Evolutionary conservation across 2,888 invertebrate genomes (phyloP).

Genomic region (Blomia tropicalis): DNA sequence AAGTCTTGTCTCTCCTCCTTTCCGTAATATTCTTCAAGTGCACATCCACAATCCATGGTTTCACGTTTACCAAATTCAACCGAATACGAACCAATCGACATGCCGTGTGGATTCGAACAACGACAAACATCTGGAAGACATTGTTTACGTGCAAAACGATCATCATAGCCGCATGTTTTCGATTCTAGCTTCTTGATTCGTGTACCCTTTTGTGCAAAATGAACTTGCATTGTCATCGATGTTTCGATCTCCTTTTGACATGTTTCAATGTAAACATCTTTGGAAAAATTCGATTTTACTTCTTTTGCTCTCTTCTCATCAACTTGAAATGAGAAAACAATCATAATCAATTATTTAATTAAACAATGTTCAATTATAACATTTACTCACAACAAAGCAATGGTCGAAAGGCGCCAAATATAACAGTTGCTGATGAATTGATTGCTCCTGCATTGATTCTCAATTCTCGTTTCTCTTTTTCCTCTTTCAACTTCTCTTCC

Average conservation of each 20-base stretch:
- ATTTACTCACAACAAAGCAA: conserved; percentile 3
- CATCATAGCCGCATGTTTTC: conserved; percentile 4
- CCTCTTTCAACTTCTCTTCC: not conserved
- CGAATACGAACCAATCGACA: not conserved
- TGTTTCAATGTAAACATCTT: not conserved
- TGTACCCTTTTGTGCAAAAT: not conserved
- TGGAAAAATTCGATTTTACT: not conserved
- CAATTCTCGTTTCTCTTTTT: too few relatives aligned
- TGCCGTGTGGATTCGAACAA: not conserved
- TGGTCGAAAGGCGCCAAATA: not conserved
- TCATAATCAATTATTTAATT: too few relatives aligned
- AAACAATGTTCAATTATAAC: not conserved
- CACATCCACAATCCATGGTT: not conserved
- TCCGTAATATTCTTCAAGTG: not conserved
- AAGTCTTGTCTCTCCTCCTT: not conserved
- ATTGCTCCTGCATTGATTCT: not conserved
- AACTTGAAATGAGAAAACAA: too few relatives aligned
- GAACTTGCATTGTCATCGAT: not conserved
- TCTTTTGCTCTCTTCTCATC: not conserved
- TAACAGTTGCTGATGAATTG: not conserved
- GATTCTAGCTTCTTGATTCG: not conserved
- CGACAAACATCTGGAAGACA: not conserved
- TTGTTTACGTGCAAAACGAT: not conserved
- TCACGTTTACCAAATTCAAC: not conserved
- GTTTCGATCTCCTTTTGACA: not conserved